Evolutionary conservation across 2,888 invertebrate species (phyloP), one percentile per base, ranked within the genome.

Genomic region (Volucella inanis): DNA sequence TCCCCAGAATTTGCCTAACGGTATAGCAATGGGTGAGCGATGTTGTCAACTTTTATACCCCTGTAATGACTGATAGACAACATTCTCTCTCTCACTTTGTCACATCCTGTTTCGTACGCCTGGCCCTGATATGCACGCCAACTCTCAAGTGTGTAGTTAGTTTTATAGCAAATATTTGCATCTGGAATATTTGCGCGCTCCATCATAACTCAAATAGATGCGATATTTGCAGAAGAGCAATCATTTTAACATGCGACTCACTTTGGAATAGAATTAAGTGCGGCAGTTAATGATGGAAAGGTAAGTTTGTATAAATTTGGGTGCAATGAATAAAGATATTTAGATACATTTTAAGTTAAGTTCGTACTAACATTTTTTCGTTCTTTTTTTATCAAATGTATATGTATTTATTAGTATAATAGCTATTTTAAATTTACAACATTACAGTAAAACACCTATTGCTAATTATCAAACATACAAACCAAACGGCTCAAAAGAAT

Each of bases 201-300:
- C 91, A 91, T 90, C 90, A 91, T 91, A 91, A 90, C 90, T 91
- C 90, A 91, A 91, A 91, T 90, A 91, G 90, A 90, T 90, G 91
- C 90, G 88, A 87, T 91, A 90, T 91, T 91, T 91, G 89, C 89
- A 90, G 90, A 91, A 90, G 90, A 91, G 90, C 90, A 90, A 90
- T 91, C 91, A 90, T 90, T 90, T 90, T 89, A 90, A 89, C 90
- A 90, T 90, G 89, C 89, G 89, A 90, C 88, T 90, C 89, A 89
- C 89, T 90, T 90, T 89, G 89, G 89, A 90, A 89, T 88, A 88
- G 89, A 89, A 90, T 90, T 90, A 90, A 90, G 90, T 90, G 90
- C 88, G 61, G 81, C 65, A 85, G 61, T 76, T 76, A 80, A 75
- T 89, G 89, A 89, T 89, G 71, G 22, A 70, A 74, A 77, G 61